A percentile compares a stretch with the other conserved stretches of the same genome.
These are phyloP conservation scores for Monochamus alternatus DNA, from an alignment of 2,888 invertebrate genomes.

Conservation along the genomic window DNA sequence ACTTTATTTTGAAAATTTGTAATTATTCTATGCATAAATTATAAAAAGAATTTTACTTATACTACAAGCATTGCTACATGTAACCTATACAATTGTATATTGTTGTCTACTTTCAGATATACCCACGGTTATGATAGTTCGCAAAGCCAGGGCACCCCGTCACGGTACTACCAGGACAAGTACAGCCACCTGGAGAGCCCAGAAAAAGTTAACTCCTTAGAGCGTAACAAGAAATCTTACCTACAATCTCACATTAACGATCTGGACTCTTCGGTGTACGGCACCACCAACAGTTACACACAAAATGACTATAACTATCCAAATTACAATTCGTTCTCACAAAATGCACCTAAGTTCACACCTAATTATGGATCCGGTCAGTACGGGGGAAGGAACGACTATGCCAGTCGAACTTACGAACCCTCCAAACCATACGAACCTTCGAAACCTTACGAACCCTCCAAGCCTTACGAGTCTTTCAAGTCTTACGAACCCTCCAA, in stretches of 20 bases:
- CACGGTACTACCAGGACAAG: conserved; percentile 62
- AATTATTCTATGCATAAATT: too few species aligned
- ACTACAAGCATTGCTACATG: too few species aligned
- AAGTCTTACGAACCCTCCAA: conserved; percentile 29
- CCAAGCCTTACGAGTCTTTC: conserved; percentile 27
- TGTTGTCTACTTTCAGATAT: conserved; percentile 46
- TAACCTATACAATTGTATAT: too few species aligned
- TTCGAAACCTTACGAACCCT: conserved; percentile 7
- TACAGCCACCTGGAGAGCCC: conserved; percentile 69
- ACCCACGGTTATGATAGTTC: conserved; percentile 57
- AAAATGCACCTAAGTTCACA: conserved; percentile 58
- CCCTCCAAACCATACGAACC: conserved; percentile 27
- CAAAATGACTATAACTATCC: conserved; percentile 55
- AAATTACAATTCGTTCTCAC: conserved; percentile 58
- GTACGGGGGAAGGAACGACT: conserved; percentile 6
- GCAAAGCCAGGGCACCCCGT: conserved; percentile 54
- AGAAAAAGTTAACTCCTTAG: conserved; percentile 68
- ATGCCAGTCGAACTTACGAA: not conserved
- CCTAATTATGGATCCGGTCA: conserved; percentile 36
- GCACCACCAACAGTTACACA: conserved; percentile 62
- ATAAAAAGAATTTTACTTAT: too few species aligned
- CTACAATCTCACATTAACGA: conserved; percentile 65
- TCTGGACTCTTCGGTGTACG: conserved; percentile 65
- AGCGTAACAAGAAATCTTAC: conserved; percentile 63
- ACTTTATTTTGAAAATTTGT: too few species aligned